Conservation (phyloP, 2,113 vertebrate genomes). For the Pleuronectes platessa region DNA sequence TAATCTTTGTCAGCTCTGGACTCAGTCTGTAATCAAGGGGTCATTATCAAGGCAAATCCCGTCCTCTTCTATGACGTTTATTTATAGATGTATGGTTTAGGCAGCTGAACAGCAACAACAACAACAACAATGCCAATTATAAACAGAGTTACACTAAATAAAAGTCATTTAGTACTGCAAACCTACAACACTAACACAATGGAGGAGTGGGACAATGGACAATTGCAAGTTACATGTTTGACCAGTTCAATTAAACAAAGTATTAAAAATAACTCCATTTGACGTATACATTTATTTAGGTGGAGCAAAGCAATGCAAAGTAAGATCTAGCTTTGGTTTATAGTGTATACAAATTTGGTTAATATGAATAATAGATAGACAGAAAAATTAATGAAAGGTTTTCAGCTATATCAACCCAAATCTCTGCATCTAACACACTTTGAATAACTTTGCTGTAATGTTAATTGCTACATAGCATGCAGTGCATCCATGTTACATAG, state of each 20-base stretch:
- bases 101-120: not conserved
- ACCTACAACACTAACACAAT: not conserved
- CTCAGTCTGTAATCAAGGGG: constrained; percentile 53
- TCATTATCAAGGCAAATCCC: constrained; percentile 44
- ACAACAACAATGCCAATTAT: not conserved
- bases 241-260: no score
- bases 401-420: no score
- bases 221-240: no score
- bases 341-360: no score
- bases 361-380: no score
- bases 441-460: not conserved
- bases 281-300: no score
- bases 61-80: not conserved
- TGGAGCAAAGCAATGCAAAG: no score
- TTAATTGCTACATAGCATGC: not conserved
- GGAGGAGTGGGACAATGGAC: no score
- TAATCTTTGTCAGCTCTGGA: constrained; percentile 63
- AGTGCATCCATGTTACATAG: not conserved
- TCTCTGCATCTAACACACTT: no score
- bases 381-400: no score
- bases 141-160: not conserved
- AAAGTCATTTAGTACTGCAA: not conserved
- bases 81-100: not conserved
- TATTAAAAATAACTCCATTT: no score
- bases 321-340: no score